phyloP scores from a whole-genome alignment of 1,140 invertebrate species.

The Pseudomyrmex flavicornis region DNA sequence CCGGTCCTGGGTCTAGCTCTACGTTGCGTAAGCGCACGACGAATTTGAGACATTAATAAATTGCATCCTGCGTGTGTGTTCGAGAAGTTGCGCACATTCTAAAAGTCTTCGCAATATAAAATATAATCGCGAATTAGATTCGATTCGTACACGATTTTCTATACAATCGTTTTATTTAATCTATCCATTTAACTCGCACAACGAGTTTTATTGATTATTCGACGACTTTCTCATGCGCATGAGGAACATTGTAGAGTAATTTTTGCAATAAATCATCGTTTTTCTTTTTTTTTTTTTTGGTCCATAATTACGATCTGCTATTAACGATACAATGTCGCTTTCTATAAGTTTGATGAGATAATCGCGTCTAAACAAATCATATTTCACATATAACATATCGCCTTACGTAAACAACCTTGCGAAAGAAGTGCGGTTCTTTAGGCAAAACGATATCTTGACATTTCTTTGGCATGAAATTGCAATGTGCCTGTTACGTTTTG shows the following conservation, averaged over 20 bases:
- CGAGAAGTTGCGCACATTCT: not conserved
- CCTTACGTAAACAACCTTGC: constrained; percentile 24
- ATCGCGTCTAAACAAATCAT: constrained; percentile 7
- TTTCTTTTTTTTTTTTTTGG: too few species aligned
- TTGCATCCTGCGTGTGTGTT: not conserved
- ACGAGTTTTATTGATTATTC: too few species aligned
- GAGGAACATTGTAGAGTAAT: too few species aligned
- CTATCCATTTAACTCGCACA: too few species aligned
- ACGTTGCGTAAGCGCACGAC: constrained; percentile 24
- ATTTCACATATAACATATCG: not conserved
- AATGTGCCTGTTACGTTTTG: constrained; percentile 41
- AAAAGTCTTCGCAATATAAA: constrained; percentile 10
- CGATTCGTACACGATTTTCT: too few species aligned
- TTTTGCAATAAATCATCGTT: too few species aligned
- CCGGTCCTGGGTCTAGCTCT: constrained; percentile 10
- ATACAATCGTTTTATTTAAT: too few species aligned
- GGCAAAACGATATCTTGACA: not conserved
- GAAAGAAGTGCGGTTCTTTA: not conserved
- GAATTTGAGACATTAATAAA: constrained; percentile 30
- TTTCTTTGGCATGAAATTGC: constrained; percentile 33
- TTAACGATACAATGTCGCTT: too few species aligned
- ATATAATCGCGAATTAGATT: too few species aligned
- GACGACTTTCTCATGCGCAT: too few species aligned
- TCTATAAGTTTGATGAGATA: not conserved
- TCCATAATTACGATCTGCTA: too few species aligned